Evolutionary conservation across 2,113 vertebrate genomes (phyloP).

Genomic region (Canis aureus): DNA sequence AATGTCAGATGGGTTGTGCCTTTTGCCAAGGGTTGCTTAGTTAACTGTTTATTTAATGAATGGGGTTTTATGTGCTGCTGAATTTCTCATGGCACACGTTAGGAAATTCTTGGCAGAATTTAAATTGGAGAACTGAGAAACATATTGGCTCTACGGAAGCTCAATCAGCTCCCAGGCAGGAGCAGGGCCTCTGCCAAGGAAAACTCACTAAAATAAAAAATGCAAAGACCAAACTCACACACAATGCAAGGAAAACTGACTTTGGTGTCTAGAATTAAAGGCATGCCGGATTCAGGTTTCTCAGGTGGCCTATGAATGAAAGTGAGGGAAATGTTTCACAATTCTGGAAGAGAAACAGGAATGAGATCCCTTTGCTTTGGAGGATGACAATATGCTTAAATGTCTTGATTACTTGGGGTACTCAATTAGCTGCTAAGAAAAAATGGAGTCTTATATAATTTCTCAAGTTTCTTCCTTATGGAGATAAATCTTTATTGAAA

Average conservation of each 20-base stretch:
- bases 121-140: constrained; percentile 80
- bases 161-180: constrained; percentile 69
- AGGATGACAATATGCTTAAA: background rate
- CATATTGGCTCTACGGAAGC: constrained; percentile 77
- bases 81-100: constrained; percentile 83
- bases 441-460: background rate
- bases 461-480: background rate
- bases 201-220: constrained; percentile 80
- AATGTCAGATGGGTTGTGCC: constrained; percentile 81
- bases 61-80: constrained; percentile 66
- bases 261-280: constrained; percentile 17
- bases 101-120: constrained; percentile 85
- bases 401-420: background rate
- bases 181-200: constrained; percentile 74
- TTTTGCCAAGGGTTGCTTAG: constrained; percentile 83
- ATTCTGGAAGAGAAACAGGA: background rate
- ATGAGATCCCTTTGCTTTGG: background rate
- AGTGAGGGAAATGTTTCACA: background rate
- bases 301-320: constrained; percentile 34
- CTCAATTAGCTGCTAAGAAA: background rate
- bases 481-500: background rate
- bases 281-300: background rate
- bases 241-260: constrained; percentile 67
- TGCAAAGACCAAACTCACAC: constrained; percentile 57
- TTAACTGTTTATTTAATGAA: constrained; percentile 83